Evolutionary conservation across 1,140 invertebrate species (phyloP), one percentile per base, ranked within the genome.

Genomic region (Cotesia chilonis): DNA sequence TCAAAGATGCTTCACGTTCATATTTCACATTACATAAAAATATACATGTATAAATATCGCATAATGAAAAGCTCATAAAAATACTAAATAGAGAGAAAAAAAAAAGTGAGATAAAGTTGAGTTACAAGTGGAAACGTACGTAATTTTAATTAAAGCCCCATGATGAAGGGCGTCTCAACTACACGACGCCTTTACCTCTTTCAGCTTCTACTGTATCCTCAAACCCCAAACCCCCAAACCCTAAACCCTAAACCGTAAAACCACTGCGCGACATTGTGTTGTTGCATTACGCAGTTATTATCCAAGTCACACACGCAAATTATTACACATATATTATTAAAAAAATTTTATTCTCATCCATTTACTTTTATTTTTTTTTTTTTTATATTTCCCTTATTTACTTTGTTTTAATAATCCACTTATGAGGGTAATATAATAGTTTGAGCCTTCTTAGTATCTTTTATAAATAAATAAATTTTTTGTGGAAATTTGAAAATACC

Each of bases 81-180:
- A 83, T 80, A 78, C 76, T 80, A 82, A 82, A 82, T 74, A 82
- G 75, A 76, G 51, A 68, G 41, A 52, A 72, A 37, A 77, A 41
- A 47, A 47, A 47, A 63, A 72, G 72, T 57, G 37, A 68, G 51
- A 57, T 60, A 63, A 63, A 74, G 61, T 76, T 76, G 75, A 75
- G 80, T 82, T 79, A 81, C 77, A 78, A 77, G 74, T 76, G 77
- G 76, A 80, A 82, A 82, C 78, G 79, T 79, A 82, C 80, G 82
- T 85, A 85, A 86, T 85, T 86, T 86, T 86, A 86, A 86, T 86
- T 85, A 85, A 85, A 86, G 78, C 79, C 76, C 75, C 79, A 79
- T 75, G 80, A 80, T 78, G 80, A 38, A 61, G 77, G 77, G 82
- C 83, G 79, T 83, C 79, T 78, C 75, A 73, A 64, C 41, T 73